Conservation (phyloP, 2,113 vertebrate genomes). For the Steatornis caripensis region DNA sequence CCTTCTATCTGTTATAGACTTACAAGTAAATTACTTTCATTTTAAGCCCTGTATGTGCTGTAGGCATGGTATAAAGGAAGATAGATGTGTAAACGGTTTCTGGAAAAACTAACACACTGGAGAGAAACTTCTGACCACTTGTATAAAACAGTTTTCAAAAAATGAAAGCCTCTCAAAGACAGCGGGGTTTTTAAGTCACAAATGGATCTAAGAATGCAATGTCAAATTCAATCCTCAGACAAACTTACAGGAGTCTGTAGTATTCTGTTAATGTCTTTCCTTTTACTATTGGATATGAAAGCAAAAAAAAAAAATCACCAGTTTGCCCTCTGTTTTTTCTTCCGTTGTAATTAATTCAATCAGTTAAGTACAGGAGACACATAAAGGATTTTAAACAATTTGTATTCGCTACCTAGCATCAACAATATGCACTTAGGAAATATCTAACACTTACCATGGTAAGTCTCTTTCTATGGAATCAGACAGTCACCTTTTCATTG, state of each 20-base stretch:
- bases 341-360: background rate
- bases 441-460: background rate
- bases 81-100: background rate
- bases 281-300: background rate
- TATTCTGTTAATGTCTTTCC: background rate
- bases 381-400: background rate
- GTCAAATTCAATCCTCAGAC: background rate
- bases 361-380: background rate
- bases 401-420: background rate
- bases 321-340: background rate
- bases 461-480: background rate
- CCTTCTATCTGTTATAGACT: background rate
- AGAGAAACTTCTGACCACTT: background rate
- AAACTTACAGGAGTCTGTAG: background rate
- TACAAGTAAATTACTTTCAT: background rate
- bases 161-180: background rate
- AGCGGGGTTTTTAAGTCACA: background rate
- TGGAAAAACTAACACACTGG: background rate
- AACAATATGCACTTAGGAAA: background rate
- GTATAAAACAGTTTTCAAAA: background rate
- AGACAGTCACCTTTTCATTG: background rate
- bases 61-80: background rate
- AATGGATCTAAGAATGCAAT: background rate
- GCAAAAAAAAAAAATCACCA: accelerated
- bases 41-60: background rate